Evolutionary conservation across 1,140 invertebrate species (phyloP).

Genomic region (Drosophila nigrodunni): DNA sequence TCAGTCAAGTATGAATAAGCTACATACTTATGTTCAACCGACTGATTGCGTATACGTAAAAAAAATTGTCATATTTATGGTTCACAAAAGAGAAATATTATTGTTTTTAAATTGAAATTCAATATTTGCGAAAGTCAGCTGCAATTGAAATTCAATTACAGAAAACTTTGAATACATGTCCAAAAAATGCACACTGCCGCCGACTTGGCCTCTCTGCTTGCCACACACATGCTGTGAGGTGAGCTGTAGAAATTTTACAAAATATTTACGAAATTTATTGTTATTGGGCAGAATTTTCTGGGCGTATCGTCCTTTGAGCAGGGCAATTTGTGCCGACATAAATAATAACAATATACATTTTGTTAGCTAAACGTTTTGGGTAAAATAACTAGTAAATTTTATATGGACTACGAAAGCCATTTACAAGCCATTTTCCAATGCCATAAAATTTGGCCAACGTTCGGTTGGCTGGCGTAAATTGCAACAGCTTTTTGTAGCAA

Average conservation of each 20-base stretch:
- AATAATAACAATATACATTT: constrained; percentile 63
- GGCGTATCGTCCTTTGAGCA: too few species aligned
- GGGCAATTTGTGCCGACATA: constrained; percentile 19
- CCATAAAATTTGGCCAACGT: constrained; percentile 24
- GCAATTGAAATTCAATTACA: constrained; percentile 12
- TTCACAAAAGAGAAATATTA: too few species aligned
- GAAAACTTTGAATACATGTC: not conserved
- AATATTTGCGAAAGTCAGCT: not conserved
- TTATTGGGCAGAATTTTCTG: constrained; percentile 50
- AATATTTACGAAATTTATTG: constrained; percentile 70
- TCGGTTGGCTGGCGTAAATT: not conserved
- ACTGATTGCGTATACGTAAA: not conserved
- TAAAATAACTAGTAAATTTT: constrained; percentile 32
- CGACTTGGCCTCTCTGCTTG: not conserved
- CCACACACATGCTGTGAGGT: not conserved
- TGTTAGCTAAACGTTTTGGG: constrained; percentile 22
- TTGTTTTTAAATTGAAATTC: not conserved
- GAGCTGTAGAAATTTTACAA: constrained; percentile 12
- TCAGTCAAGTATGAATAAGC: not conserved
- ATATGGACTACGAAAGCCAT: constrained; percentile 8
- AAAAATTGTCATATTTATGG: too few species aligned
- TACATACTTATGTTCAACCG: not conserved
- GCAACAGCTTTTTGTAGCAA: constrained; percentile 3
- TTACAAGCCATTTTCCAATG: constrained; percentile 46
- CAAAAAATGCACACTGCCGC: constrained; percentile 19